A percentile compares a stretch with the other conserved stretches of the same genome.
Evolutionary conservation across 2,888 invertebrate genomes (phyloP).

Genomic region (Rotaria macrura): DNA sequence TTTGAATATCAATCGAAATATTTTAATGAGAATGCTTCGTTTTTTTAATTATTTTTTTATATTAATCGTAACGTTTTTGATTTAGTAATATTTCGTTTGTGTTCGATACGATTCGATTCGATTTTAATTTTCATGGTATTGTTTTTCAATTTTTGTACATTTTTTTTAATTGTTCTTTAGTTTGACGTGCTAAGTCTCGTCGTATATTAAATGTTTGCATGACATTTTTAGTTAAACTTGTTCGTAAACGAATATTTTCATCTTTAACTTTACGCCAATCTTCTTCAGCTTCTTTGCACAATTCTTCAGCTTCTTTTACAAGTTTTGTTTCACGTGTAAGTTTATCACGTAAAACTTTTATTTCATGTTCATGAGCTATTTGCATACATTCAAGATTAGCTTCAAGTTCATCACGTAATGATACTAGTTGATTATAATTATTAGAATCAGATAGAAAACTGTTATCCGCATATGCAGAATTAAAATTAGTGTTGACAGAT

Average conservation of each 20-base stretch:
- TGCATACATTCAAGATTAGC: not conserved
- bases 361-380: not conserved
- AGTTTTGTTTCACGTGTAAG: not conserved
- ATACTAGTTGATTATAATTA: not conserved
- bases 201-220: constrained; percentile 1
- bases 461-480: not conserved
- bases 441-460: not conserved
- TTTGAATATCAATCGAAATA: not conserved
- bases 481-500: not conserved
- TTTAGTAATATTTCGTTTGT: not conserved
- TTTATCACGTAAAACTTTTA: not conserved
- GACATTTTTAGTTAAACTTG: not conserved
- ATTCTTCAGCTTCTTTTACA: not conserved
- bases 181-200: not conserved
- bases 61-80: not conserved
- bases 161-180: not conserved
- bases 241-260: not conserved
- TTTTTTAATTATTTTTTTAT: not conserved
- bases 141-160: not conserved
- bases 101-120: no score
- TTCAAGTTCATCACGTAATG: not conserved
- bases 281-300: not conserved
- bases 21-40: no score
- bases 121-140: not conserved
- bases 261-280: not conserved